These are phyloP conservation scores for Phymatocera aterrima DNA, from an alignment of 2,888 invertebrate species.

Conservation along the genomic window DNA sequence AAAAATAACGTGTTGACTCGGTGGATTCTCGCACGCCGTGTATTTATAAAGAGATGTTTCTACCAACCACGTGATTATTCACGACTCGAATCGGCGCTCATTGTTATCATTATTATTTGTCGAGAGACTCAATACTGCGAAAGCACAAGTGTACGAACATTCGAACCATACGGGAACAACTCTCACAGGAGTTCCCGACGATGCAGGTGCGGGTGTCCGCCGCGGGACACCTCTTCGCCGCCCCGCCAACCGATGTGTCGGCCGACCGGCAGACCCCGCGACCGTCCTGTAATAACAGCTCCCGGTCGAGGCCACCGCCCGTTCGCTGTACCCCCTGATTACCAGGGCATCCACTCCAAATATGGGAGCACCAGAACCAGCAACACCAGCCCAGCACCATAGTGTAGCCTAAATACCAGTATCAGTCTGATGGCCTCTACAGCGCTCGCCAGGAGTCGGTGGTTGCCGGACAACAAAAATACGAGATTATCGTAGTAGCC, in stretches of 20 bases:
- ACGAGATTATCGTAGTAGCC: conserved; percentile 34
- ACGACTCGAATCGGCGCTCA: conserved; percentile 12
- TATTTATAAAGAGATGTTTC: conserved; percentile 17
- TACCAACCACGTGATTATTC: conserved; percentile 27
- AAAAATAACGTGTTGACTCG: conserved; percentile 22
- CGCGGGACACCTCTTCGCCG: conserved; percentile 31
- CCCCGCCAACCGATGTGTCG: conserved; percentile 24
- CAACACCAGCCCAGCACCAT: conserved; percentile 12
- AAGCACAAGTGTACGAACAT: conserved; percentile 22
- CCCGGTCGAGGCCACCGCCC: conserved; percentile 46
- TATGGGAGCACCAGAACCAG: conserved; percentile 45
- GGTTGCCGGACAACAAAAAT: conserved; percentile 38
- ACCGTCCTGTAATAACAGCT: conserved; percentile 46
- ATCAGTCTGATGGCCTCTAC: conserved; percentile 17
- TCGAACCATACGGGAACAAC: background rate
- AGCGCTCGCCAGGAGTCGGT: conserved; percentile 25
- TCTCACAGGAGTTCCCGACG: conserved; percentile 8
- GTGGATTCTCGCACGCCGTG: background rate
- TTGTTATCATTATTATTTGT: conserved; percentile 15
- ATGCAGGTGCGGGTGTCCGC: conserved; percentile 41
- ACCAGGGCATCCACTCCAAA: conserved; percentile 47
- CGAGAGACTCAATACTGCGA: background rate
- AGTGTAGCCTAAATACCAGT: conserved; percentile 23
- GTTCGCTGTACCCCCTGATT: conserved; percentile 45
- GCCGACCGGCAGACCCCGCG: conserved; percentile 29